Conservation (phyloP, 2,797 vertebrate species). For the Leuciscus waleckii region DNA sequence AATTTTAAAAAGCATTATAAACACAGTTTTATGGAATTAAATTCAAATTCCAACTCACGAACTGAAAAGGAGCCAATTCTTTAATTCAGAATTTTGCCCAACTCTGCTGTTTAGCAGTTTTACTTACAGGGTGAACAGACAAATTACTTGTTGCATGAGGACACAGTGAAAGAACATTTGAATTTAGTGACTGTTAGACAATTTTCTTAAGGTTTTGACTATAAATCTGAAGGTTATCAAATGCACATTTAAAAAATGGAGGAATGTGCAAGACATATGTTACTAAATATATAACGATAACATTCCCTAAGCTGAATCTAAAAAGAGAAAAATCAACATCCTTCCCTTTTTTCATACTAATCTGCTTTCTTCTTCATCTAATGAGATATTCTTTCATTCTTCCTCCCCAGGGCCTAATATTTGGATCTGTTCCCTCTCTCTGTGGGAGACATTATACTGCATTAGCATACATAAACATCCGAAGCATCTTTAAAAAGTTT, state of each 20-base stretch:
- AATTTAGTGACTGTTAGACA: neutral
- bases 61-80: neutral
- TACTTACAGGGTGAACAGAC: neutral
- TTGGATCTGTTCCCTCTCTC: constrained; percentile 40
- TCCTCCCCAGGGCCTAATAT: constrained; percentile 44
- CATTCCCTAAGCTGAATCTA: constrained; percentile 26
- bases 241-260: neutral
- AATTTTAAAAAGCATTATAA: too few species aligned
- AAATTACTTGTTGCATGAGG: neutral
- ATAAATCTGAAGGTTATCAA: neutral
- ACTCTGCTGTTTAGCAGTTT: neutral
- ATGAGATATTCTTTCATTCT: constrained; percentile 55
- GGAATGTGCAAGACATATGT: neutral
- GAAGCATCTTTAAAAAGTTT: constrained; percentile 32
- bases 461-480: constrained; percentile 53
- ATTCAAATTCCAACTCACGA: too few species aligned
- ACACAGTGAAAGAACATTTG: neutral
- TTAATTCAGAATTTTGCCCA: neutral
- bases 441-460: constrained; percentile 42
- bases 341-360: constrained; percentile 38
- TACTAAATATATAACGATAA: constrained; percentile 28
- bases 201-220: neutral
- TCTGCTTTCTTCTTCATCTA: constrained; percentile 46
- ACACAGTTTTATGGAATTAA: neutral
- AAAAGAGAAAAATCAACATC: constrained; percentile 40